Percentiles rank a stretch among this genome's conserved stretches.
phyloP scores from a whole-genome alignment of 2,888 invertebrate genomes.

The Tuta absoluta region DNA sequence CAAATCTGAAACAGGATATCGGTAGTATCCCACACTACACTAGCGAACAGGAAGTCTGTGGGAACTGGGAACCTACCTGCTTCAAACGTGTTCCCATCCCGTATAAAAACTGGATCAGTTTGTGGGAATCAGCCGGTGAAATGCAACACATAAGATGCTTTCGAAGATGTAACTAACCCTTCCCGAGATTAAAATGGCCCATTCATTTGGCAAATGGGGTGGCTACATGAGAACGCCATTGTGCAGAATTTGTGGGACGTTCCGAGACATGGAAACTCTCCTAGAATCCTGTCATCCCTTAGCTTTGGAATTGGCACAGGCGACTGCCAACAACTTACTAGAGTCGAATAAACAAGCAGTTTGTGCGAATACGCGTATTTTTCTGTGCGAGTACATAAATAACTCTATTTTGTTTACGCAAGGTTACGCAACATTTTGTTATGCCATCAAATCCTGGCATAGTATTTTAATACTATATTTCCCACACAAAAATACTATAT shows the following conservation, averaged over 20 bases:
- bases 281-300: slow-evolving; percentile 4
- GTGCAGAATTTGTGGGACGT: slow-evolving; percentile 22
- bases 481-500: background rate
- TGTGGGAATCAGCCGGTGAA: slow-evolving; percentile 10
- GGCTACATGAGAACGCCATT: slow-evolving; percentile 24
- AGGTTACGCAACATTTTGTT: background rate
- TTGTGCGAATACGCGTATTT: background rate
- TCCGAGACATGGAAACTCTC: slow-evolving; percentile 8
- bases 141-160: slow-evolving; percentile 7
- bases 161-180: slow-evolving; percentile 26
- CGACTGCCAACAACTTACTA: background rate
- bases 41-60: slow-evolving; percentile 11
- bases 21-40: slow-evolving; percentile 5
- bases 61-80: slow-evolving; percentile 21
- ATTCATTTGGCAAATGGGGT: slow-evolving; percentile 25
- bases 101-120: slow-evolving; percentile 14
- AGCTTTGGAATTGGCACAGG: background rate
- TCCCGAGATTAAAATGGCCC: slow-evolving; percentile 23
- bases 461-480: background rate
- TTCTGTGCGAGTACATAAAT: background rate
- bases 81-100: slow-evolving; percentile 1
- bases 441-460: background rate
- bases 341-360: background rate
- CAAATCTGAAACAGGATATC: slow-evolving; percentile 21
- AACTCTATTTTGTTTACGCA: background rate